Evolutionary conservation across 2,113 vertebrate genomes (phyloP).

Genomic region (Cebus imitator): DNA sequence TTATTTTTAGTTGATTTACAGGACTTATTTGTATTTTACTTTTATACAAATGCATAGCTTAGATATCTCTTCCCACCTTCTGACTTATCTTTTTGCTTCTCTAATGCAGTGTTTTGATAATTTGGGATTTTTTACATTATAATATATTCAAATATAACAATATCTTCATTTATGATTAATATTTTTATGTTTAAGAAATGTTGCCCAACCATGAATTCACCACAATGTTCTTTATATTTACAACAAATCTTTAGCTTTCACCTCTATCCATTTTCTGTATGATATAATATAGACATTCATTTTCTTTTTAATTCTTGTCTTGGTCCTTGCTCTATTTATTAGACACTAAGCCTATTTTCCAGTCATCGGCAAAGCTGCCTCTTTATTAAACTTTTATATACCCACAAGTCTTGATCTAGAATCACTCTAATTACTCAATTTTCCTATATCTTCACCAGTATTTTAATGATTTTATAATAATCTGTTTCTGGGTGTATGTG

Average conservation of each 20-base stretch:
- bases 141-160: not conserved
- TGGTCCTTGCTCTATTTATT: not conserved
- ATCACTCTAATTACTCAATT: not conserved
- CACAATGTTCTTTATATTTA: too few species aligned
- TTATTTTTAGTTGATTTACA: not conserved
- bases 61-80: not conserved
- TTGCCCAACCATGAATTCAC: not conserved
- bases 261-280: not conserved
- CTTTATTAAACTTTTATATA: not conserved
- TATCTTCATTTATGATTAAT: not conserved
- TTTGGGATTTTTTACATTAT: not conserved
- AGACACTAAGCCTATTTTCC: not conserved
- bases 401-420: not conserved
- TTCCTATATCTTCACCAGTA: not conserved
- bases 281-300: not conserved
- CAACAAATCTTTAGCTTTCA: not conserved
- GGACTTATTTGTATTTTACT: not conserved
- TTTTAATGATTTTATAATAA: not conserved
- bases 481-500: not conserved
- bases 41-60: not conserved
- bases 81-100: not conserved
- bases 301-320: not conserved
- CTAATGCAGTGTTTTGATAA: not conserved
- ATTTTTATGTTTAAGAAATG: not conserved
- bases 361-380: not conserved